A percentile compares a stretch with the other conserved stretches of the same genome.
Evolutionary conservation across 2,888 invertebrate genomes (phyloP).

Genomic region (Tetranychus piercei): DNA sequence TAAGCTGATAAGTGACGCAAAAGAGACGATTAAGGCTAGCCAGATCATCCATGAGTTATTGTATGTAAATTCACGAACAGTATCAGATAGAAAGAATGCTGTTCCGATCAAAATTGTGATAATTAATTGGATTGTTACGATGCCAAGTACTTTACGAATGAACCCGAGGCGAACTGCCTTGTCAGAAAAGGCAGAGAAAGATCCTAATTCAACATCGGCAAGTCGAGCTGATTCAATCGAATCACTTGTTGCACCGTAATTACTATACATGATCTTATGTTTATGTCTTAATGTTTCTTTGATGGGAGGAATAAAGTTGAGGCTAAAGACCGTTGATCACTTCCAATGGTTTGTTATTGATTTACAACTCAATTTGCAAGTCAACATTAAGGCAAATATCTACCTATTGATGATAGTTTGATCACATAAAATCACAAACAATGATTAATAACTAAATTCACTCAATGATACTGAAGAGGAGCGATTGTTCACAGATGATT

Average conservation of each 20-base stretch:
- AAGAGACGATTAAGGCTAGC: slow-evolving; percentile 36
- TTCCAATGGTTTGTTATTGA: too few species aligned
- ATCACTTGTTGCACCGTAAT: neutral
- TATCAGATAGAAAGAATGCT: slow-evolving; percentile 26
- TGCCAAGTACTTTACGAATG: slow-evolving; percentile 54
- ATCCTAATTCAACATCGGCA: neutral
- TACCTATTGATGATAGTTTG: too few species aligned
- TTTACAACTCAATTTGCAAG: too few species aligned
- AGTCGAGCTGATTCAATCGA: neutral
- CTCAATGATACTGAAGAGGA: too few species aligned
- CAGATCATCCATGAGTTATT: slow-evolving; percentile 33
- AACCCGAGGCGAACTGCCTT: slow-evolving; percentile 38
- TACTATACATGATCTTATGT: neutral
- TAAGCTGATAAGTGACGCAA: slow-evolving; percentile 43
- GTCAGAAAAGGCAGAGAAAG: neutral
- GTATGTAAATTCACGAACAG: slow-evolving; percentile 44
- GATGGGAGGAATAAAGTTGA: too few species aligned
- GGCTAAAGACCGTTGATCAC: too few species aligned
- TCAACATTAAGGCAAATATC: too few species aligned
- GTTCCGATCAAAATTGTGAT: slow-evolving; percentile 40
- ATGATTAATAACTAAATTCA: too few species aligned
- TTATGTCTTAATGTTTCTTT: too few species aligned
- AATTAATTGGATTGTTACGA: slow-evolving; percentile 59
- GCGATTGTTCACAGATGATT: too few species aligned
- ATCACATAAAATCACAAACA: too few species aligned